A percentile compares a stretch with the other conserved stretches of the same genome.
Evolutionary conservation across 2,797 vertebrate species (phyloP).

Genomic region (Acestrorhynchus altus): DNA sequence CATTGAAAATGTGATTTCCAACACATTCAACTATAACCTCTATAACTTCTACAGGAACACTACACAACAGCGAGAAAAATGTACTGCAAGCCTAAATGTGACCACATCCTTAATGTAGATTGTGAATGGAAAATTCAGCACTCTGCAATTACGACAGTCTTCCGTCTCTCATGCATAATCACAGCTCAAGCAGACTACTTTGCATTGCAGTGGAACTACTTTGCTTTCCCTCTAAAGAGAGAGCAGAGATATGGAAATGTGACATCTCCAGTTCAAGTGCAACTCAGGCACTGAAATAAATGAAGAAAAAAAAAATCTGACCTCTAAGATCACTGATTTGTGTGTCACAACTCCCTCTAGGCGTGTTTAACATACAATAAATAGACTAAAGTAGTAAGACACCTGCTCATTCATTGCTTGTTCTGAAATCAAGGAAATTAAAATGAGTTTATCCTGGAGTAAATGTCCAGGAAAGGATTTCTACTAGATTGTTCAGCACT

Average conservation of each 20-base stretch:
- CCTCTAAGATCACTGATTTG: too few relatives aligned
- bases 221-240: slow-evolving; percentile 1
- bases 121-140: background rate
- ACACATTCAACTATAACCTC: background rate
- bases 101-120: slow-evolving; percentile 42
- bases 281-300: background rate
- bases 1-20: background rate
- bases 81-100: background rate
- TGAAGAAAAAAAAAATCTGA: background rate
- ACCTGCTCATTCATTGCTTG: too few relatives aligned
- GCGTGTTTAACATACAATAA: too few relatives aligned
- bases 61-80: background rate
- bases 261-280: background rate
- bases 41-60: background rate
- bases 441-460: too few relatives aligned
- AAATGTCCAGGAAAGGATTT: too few relatives aligned
- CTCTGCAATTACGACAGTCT: slow-evolving; percentile 22
- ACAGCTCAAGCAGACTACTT: slow-evolving; percentile 13
- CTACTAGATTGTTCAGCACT: too few relatives aligned
- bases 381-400: too few relatives aligned
- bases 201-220: background rate
- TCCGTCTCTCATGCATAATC: background rate
- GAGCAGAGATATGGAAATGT: background rate
- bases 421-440: too few relatives aligned
- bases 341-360: too few relatives aligned